These are phyloP conservation scores for Minunthozetes semirufus DNA, from an alignment of 2,888 invertebrate species.

Conservation along the genomic window DNA sequence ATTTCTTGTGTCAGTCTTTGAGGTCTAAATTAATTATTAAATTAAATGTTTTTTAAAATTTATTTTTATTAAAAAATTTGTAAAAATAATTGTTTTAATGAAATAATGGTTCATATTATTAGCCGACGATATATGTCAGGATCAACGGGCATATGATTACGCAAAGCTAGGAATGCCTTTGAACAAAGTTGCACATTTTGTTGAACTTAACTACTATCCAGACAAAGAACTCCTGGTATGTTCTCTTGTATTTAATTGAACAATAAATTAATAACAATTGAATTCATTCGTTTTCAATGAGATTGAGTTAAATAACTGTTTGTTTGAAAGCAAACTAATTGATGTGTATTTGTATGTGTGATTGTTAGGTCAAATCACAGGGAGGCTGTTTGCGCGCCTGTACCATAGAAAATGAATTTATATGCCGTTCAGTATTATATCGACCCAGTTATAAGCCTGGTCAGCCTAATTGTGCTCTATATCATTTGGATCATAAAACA, in stretches of 20 bases:
- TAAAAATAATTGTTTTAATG: too few species aligned
- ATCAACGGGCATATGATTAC: conserved; percentile 66
- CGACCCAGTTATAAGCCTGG: conserved; percentile 42
- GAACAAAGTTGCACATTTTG: conserved; percentile 85
- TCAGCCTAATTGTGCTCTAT: conserved; percentile 82
- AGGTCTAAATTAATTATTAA: too few species aligned
- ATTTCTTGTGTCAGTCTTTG: too few species aligned
- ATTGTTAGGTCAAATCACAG: conserved; percentile 66
- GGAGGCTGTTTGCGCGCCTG: conserved; percentile 82
- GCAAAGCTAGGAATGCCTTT: conserved; percentile 83
- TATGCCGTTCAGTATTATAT: conserved; percentile 71
- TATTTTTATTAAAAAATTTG: too few species aligned
- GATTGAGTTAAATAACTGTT: too few species aligned
- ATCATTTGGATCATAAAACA: conserved; percentile 84
- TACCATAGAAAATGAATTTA: conserved; percentile 84
- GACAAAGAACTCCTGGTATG: conserved; percentile 80
- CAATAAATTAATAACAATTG: background rate
- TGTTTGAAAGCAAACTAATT: too few species aligned
- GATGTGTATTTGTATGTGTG: background rate
- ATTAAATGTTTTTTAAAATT: too few species aligned
- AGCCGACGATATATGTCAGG: conserved; percentile 75
- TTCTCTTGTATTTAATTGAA: background rate
- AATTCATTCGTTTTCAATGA: background rate
- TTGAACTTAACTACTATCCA: conserved; percentile 81
- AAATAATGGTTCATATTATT: too few species aligned